Base-by-base conservation (phyloP, 2,113 vertebrate genomes). In the Coryphaenoides rupestris region DNA sequence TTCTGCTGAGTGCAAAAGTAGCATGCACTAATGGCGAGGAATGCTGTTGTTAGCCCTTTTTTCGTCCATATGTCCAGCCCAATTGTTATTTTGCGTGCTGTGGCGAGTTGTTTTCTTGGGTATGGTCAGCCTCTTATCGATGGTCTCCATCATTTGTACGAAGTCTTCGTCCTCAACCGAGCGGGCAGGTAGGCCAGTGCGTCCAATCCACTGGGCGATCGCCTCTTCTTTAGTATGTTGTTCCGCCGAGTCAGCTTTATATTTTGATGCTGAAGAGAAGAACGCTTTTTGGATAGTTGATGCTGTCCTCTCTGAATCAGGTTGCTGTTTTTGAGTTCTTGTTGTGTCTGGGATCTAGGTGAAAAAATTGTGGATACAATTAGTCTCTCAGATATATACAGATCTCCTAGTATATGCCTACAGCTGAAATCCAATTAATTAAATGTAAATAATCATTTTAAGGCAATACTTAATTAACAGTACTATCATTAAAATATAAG, bases 1-100 rank as follows among this genome's bases (percentile, higher is more conserved):
- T 67, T 66, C 10, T 66, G 15, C 33, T 22, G 19, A 55, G 56
- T 65, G 28, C 66, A 64, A 68, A 60, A 73, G 45, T 50, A 75
- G n/a, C 68, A 75, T 19, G 68, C 67, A 62, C 58, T 65, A 49
- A 66, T 70, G 5, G 52, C 62, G 24, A 69, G 63, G 28, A 70
- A 70, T 23, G 21, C 60, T 9, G 21, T 55, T 22, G 24, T 70
- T 5, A 58, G 58, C 49, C 67, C 68, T 53, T 66, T 70, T 46
- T 40, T 72, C 5, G 64, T 66, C 69, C 63, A 66, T 49, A 61
- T 61, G 56, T 72, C 69, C 21, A 72, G 57, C 6, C 69, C 49
- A 66, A 66, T 57, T 55, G 58, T 59, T 50, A 62, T 47, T 62
- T 23, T 66, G 9, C 24, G 58, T 62, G 70, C 58, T n/a, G 63